These are phyloP conservation scores for Auanema sp. DNA, from an alignment of 2,888 invertebrate species.

Conservation along the genomic window DNA sequence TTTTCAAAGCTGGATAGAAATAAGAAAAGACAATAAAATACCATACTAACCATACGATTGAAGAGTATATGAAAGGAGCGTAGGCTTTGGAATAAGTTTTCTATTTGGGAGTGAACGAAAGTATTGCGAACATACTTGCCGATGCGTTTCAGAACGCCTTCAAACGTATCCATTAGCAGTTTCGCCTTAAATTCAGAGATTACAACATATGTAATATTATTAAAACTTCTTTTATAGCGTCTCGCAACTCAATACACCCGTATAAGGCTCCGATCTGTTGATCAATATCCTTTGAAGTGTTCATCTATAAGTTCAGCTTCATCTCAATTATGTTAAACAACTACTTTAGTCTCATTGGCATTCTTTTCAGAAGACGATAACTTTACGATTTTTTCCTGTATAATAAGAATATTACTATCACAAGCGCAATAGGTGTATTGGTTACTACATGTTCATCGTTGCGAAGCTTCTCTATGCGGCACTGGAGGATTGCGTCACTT, in stretches of 20 bases:
- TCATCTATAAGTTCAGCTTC: too few species aligned
- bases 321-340: too few species aligned
- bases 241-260: not conserved
- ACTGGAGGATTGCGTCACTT: too few species aligned
- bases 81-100: not conserved
- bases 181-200: not conserved
- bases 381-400: too few species aligned
- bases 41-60: not conserved
- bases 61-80: not conserved
- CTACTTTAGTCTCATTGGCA: too few species aligned
- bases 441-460: too few species aligned
- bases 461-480: too few species aligned
- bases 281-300: not conserved
- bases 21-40: not conserved
- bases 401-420: too few species aligned
- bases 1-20: not conserved
- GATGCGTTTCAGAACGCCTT: not conserved
- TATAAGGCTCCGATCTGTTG: not conserved
- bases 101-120: not conserved
- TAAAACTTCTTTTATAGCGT: slow-evolving; percentile 4
- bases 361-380: too few species aligned
- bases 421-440: too few species aligned
- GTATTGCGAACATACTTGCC: not conserved
- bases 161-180: not conserved
- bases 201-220: not conserved